Base-by-base conservation (phyloP, 1,140 invertebrate species). In the Drosophila lowei region DNA sequence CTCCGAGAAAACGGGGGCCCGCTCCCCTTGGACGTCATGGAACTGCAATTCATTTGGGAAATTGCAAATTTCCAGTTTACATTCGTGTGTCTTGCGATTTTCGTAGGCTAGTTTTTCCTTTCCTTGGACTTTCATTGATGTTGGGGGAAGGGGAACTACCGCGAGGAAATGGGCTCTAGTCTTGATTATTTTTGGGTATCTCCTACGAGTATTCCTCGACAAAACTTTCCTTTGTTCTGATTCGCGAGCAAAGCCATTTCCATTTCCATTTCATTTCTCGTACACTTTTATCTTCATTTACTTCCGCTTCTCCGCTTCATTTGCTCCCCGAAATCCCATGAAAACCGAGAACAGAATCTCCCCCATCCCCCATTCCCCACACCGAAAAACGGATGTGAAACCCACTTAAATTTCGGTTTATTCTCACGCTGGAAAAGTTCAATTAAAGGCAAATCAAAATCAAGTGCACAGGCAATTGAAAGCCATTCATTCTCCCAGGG, bases 401-500 rank as follows among this genome's bases (percentile, higher is more conserved):
- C 28, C 30, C 60, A 53, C 34, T 13, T 23, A 8, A 65, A 43
- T 30, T 47, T 15, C 6, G n/a, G 3, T 46, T 25, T 38, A 18
- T 66, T 66, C 60, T 65, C 61, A 65, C 61, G 63, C 18, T 53
- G 61, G 15, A 44, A 66, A 65, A 18, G 43, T 21, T 2, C 63
- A 52, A 44, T 52, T 53, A 15, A 64, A 50, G 1, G n/a, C 60
- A 52, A 66, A 52, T 66, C 63, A 65, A 66, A 47, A 43, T 34
- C 46, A 30, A 43, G 34, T 38, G 34, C 34, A 38, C 11, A 13
- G 13, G 11, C 46, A 64, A 64, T 62, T 63, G 34, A 42, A 11
- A 15, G 13, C 9, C 57, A 63, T 62, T 65, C 46, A 64, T 18
- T 64, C 11, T 49, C 9, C 62, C 60, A 65, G 43, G 46, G 64